Evolutionary conservation across 2,888 invertebrate genomes (phyloP), one percentile per base, ranked within the genome.

Genomic region (Phaedon cochleariae): DNA sequence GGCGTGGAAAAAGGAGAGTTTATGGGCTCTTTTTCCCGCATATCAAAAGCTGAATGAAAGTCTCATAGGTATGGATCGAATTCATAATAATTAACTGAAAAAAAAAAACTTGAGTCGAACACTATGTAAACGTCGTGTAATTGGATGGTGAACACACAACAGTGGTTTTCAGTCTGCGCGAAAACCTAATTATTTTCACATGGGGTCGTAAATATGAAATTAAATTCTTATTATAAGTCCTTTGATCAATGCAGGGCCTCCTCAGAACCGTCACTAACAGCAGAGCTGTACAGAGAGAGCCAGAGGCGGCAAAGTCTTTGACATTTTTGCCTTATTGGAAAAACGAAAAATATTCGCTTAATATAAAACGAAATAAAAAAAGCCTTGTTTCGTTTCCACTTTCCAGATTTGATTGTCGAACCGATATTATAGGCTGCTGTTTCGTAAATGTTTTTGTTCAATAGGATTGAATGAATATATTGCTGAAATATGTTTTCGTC

Each of bases 161-260:
- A 49, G 62, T 18, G 59, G 37, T 54, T 54, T 64, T 12, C 34
- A 18, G 45, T 45, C 58, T 51, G 62, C 53, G 49, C 53, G 49
- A 48, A 55, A 66, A 66, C 59, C 55, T 64, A 54, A 64, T 64
- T 67, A 64, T 59, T 17, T 67, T 58, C 48, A 63, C 59, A 59
- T 59, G 59, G 48, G 59, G 62, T 54, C 51, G 62, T 49, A 55
- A 63, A 68, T 65, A 65, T 63, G 60, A 57, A 68, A 65, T 63
- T 65, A 57, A 68, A 65, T 65, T 68, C 65, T 57, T 48, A 63
- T 63, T 60, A 68, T 77, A 76, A 79, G 78, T 78, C 75, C 74
- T 74, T 74, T 74, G 74, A 74, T 74, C 74, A 72, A 66, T 53
- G 70, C 68, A 68, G 65, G 71, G 68, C 65, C 57, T 64, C 68